phyloP scores from a whole-genome alignment of 2,113 vertebrate genomes.

The Myrmophylax atrothorax region DNA sequence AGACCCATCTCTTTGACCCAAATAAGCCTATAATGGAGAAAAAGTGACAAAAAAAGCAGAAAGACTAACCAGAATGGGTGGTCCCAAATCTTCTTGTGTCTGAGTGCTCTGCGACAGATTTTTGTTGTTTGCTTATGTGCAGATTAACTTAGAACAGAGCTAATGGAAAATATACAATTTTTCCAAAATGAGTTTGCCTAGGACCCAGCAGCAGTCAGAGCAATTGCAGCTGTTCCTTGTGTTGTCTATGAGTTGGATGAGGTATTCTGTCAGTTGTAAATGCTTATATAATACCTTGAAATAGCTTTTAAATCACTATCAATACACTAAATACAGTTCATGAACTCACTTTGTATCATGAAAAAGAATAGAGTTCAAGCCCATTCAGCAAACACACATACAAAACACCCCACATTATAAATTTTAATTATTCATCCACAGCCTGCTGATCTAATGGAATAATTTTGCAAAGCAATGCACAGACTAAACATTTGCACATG shows the following conservation, averaged over 20 bases:
- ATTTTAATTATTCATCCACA: slow-evolving; percentile 1
- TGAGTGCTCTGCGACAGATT: neutral
- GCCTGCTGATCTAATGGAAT: neutral
- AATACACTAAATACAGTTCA: neutral
- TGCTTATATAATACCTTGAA: neutral
- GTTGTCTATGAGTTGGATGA: neutral
- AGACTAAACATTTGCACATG: neutral
- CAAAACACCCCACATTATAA: neutral
- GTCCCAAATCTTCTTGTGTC: neutral
- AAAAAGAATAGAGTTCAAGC: neutral
- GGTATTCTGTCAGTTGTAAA: neutral
- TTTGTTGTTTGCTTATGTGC: neutral
- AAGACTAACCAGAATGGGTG: neutral
- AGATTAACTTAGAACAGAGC: neutral
- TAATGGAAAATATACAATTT: neutral
- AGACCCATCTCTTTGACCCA: neutral
- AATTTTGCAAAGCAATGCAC: neutral
- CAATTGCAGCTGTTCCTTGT: neutral
- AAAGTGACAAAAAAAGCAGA: neutral
- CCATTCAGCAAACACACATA: neutral
- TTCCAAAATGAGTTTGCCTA: neutral
- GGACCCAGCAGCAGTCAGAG: neutral
- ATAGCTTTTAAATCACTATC: neutral
- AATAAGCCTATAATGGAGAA: neutral
- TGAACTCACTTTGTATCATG: neutral